A percentile compares a stretch with the other conserved stretches of the same genome.
phyloP scores from a whole-genome alignment of 2,113 vertebrate genomes.

The Pteronura brasiliensis region DNA sequence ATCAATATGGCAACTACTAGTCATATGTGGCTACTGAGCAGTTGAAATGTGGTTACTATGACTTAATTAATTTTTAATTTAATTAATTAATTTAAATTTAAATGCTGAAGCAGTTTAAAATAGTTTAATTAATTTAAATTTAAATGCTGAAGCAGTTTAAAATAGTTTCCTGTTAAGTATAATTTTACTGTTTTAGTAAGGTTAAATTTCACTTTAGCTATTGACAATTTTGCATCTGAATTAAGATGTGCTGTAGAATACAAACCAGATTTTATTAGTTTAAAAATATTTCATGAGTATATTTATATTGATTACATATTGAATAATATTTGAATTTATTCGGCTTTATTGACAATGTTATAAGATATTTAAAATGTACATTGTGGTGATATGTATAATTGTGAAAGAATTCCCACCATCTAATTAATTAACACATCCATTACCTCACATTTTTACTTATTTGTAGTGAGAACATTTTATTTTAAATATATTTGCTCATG shows the following conservation, averaged over 20 bases:
- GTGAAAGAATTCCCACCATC: background rate
- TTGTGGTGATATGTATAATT: background rate
- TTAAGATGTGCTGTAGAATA: background rate
- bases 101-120: background rate
- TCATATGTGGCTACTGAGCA: background rate
- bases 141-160: background rate
- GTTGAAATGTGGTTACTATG: background rate
- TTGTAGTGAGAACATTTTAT: background rate
- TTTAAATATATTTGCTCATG: conserved; percentile 12
- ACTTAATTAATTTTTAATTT: background rate
- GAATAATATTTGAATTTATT: background rate
- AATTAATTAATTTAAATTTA: background rate
- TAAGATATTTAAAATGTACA: background rate
- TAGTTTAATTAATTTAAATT: conserved; percentile 15
- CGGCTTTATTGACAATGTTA: background rate
- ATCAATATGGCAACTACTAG: background rate
- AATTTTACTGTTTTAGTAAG: background rate
- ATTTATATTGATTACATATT: background rate
- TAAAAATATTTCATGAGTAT: background rate
- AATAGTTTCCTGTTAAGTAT: conserved; percentile 8
- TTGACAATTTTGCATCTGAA: background rate
- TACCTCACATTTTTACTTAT: background rate
- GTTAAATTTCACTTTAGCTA: conserved; percentile 36
- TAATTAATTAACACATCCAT: background rate
- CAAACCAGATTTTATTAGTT: conserved; percentile 8